Conservation (phyloP, 2,888 invertebrate species). For the Diarsia mendica region DNA sequence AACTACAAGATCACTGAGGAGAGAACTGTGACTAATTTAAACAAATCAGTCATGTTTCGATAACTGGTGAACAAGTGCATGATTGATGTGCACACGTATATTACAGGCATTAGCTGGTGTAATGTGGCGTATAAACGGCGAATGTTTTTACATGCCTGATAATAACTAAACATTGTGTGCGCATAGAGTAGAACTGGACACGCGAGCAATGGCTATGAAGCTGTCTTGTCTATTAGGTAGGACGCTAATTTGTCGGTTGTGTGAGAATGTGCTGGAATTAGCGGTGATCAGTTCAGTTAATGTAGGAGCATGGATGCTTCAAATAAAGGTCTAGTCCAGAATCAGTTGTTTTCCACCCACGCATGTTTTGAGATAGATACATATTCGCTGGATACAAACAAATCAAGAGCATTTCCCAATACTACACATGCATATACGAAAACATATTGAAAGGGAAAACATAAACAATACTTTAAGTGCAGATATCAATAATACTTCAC, state of each 20-base stretch:
- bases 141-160: conserved; percentile 47
- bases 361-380: background rate
- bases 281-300: conserved; percentile 19
- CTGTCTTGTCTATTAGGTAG: conserved; percentile 43
- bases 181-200: conserved; percentile 46
- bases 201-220: conserved; percentile 57
- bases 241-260: conserved; percentile 52
- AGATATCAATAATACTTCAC: background rate
- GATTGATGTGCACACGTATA: conserved; percentile 24
- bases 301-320: background rate
- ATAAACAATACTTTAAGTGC: background rate
- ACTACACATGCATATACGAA: background rate
- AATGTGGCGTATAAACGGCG: conserved; percentile 55
- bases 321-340: conserved; percentile 3
- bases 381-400: background rate
- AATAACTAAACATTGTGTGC: conserved; percentile 59
- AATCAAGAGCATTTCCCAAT: background rate
- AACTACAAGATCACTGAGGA: conserved; percentile 27
- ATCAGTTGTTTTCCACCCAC: background rate
- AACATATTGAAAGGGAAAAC: background rate
- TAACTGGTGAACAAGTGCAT: conserved; percentile 19
- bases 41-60: conserved; percentile 29
- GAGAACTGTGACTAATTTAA: conserved; percentile 23
- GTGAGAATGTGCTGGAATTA: conserved; percentile 42
- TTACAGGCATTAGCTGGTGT: conserved; percentile 40